Conservation (phyloP, 2,113 vertebrate species). For the Sclerurus mexicanus region DNA sequence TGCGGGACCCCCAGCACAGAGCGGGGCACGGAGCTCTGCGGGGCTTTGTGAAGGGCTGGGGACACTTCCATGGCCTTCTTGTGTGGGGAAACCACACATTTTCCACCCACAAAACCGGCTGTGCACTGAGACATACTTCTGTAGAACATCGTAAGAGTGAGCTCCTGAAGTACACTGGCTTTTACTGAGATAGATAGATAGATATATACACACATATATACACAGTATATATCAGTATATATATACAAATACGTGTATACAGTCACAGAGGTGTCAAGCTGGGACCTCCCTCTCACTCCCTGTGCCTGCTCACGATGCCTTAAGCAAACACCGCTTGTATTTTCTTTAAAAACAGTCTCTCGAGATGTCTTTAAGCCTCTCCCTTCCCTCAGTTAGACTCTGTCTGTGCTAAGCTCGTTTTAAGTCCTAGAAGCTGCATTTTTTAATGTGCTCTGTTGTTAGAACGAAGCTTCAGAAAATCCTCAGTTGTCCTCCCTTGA, state of each 20-base stretch:
- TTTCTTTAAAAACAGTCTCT: neutral
- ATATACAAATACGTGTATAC: neutral
- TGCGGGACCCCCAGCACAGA: neutral
- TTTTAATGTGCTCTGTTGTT: conserved; percentile 20
- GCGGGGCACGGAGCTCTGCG: neutral
- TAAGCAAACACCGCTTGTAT: neutral
- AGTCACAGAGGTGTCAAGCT: neutral
- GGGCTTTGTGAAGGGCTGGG: too few species aligned
- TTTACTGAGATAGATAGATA: neutral
- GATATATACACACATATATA: neutral
- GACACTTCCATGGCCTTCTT: fast-evolving
- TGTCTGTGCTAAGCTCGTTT: neutral
- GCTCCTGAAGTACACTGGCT: neutral
- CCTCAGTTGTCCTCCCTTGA: conserved; percentile 33
- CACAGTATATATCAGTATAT: neutral
- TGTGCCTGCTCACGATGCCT: fast-evolving
- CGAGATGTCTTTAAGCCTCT: neutral
- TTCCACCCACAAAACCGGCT: fast-evolving
- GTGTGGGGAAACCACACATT: fast-evolving
- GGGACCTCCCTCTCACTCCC: neutral
- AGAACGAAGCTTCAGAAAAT: conserved; percentile 65
- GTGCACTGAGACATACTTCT: fast-evolving
- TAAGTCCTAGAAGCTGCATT: neutral
- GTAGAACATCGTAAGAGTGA: fast-evolving
- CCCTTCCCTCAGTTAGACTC: neutral